Conservation (phyloP, 2,113 vertebrate genomes). For the Meles meles region DNA sequence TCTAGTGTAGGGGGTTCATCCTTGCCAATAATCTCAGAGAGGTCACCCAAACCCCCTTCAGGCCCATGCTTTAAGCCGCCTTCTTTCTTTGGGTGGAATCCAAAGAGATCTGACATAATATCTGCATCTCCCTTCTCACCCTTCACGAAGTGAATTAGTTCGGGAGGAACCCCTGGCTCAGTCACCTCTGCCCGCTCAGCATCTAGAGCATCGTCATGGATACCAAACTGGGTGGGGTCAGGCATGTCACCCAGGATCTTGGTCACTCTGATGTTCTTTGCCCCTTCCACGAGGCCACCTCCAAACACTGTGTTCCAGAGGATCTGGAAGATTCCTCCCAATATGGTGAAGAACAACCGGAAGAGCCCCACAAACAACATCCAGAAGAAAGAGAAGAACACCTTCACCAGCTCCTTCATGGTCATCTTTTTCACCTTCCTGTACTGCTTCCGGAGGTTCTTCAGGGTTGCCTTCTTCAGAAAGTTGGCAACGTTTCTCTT, state of each 20-base stretch:
- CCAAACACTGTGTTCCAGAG: slow-evolving; percentile 97
- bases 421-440: slow-evolving; percentile 94
- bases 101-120: slow-evolving; percentile 91
- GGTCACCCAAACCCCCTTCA: slow-evolving; percentile 94
- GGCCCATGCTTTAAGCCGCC: slow-evolving; percentile 88
- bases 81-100: slow-evolving; percentile 90
- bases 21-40: slow-evolving; percentile 90
- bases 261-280: slow-evolving; percentile 98
- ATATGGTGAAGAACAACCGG: slow-evolving; percentile 86
- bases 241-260: slow-evolving; percentile 99
- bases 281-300: slow-evolving; percentile 96
- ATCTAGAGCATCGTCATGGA: slow-evolving; percentile 93
- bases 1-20: slow-evolving; percentile 89
- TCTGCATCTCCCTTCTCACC: slow-evolving; percentile 89
- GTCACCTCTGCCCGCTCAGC: slow-evolving; percentile 89
- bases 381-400: slow-evolving; percentile 95
- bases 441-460: slow-evolving; percentile 90
- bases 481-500: slow-evolving; percentile 87
- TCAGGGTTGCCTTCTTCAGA: slow-evolving; percentile 89
- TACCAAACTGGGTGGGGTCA: slow-evolving; percentile 97
- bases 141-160: slow-evolving; percentile 89
- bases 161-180: slow-evolving; percentile 82
- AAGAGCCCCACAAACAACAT: slow-evolving; percentile 90
- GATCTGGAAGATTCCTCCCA: slow-evolving; percentile 95
- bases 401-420: slow-evolving; percentile 89